Evolutionary conservation across 2,888 invertebrate species (phyloP), one percentile per base, ranked within the genome.

Genomic region (Drosophila robusta): DNA sequence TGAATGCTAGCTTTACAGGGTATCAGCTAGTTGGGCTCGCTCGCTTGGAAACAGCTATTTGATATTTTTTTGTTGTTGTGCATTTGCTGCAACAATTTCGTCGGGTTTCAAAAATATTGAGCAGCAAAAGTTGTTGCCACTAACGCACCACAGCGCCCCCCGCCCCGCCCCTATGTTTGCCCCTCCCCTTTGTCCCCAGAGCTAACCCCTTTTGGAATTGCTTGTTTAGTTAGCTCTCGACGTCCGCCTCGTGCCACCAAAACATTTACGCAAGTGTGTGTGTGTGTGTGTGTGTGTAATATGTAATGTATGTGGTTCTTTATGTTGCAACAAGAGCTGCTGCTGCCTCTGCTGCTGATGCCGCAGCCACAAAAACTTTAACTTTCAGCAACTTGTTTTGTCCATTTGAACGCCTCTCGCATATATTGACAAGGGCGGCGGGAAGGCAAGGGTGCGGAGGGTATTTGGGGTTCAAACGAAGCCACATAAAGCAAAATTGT

Each of bases 71-170:
- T 55, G 14, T 49, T 26, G 39, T 29, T 66, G 50, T 51, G 38
- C 32, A 65, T 67, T 87, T 76, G 79, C 74, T 85, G 78, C 75
- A 70, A 83, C 77, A 77, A 70, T 75, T 71, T 70, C 47, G 83
- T 68, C 60, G 68, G 72, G 66, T 39, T 79, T 79, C 78, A 76
- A 70, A 87, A 89, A 89, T 87, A 85, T 85, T 87, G 89, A 87
- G 72, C 56, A 66, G 74, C 55, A 71, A 70, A 80, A 78, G 73
- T 80, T 82, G 60, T 54, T 67, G 82, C 70, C 70, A 66, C 72
- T 64, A 61, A 55, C 29, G 2, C 8, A 32, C 44, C 44, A 38
- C 58, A 34, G 9, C 45, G 32, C 2, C 29, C 29, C 29, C 8
- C 32, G 2, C 29, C 29, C 29, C 8, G 29, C 29, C 0, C 26